Evolutionary conservation across 1,140 invertebrate species (phyloP).

Genomic region (honey bee (Apis mellifera)): Amel_HAv3.1 CM009935.2:12221001-12221500

Average conservation of each 20-base stretch:
- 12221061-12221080: constrained; percentile 84
- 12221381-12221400: constrained; percentile 47
- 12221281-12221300: constrained; percentile 79
- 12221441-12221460: constrained; percentile 85
- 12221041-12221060: constrained; percentile 84
- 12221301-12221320: constrained; percentile 75
- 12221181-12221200: constrained; percentile 78
- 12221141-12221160: constrained; percentile 38
- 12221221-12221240: constrained; percentile 85
- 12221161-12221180: constrained; percentile 77
- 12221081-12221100: constrained; percentile 81
- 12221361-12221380: background rate
- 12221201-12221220: constrained; percentile 83
- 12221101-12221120: constrained; percentile 37
- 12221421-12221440: constrained; percentile 77
- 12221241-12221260: constrained; percentile 78
- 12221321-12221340: constrained; percentile 56
- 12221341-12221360: constrained; percentile 2
- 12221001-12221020: constrained; percentile 80
- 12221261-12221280: constrained; percentile 80
- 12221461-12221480: constrained; percentile 71
- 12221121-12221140: constrained; percentile 15
- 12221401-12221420: constrained; percentile 33
- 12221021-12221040: constrained; percentile 80
- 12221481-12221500: constrained; percentile 14